Evolutionary conservation across 2,888 invertebrate genomes (phyloP).

Genomic region (Brachyptera risi): DNA sequence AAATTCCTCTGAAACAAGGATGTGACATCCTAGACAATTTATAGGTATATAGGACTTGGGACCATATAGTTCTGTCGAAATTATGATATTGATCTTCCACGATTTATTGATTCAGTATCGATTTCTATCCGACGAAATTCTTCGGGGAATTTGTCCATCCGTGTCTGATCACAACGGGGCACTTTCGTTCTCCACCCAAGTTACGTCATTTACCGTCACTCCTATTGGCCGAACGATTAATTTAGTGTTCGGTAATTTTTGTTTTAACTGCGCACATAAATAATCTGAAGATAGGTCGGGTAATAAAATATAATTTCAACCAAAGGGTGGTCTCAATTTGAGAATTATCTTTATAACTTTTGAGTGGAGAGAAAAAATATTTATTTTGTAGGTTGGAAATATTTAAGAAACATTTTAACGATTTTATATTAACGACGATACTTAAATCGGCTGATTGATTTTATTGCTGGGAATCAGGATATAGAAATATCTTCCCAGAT

Average conservation of each 20-base stretch:
- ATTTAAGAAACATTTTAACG: conserved; percentile 3
- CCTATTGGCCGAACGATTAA: neutral
- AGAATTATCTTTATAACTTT: neutral
- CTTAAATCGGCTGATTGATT: conserved; percentile 5
- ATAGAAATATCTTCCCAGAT: no score
- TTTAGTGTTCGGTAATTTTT: neutral
- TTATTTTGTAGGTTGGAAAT: neutral
- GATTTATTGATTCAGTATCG: no score
- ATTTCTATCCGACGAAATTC: no score
- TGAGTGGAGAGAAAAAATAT: neutral
- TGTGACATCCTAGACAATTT: no score
- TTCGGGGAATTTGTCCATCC: no score
- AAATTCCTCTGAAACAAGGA: no score
- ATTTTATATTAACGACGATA: neutral
- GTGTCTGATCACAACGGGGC: neutral
- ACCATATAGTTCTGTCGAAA: no score
- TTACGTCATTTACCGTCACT: neutral
- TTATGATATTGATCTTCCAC: no score
- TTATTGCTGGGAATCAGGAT: neutral
- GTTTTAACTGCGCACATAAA: neutral
- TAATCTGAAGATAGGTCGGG: neutral
- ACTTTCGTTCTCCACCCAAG: neutral
- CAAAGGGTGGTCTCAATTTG: neutral
- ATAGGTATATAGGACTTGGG: no score
- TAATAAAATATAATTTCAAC: neutral